Base-by-base conservation (phyloP, 2,888 invertebrate species). In the Glomeris marginata region DNA sequence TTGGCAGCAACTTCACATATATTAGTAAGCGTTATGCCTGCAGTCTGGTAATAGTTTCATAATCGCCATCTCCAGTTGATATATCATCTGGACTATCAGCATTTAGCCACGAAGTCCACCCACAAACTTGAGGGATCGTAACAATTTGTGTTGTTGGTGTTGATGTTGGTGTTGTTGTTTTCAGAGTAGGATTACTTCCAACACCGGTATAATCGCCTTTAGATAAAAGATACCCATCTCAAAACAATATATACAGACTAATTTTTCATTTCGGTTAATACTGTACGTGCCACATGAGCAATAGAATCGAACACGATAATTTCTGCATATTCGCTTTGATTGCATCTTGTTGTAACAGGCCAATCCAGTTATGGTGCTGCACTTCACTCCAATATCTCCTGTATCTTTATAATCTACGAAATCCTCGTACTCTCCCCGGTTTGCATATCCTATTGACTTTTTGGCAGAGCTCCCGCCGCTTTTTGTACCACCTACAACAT, bases 371-470 rank as follows among this genome's bases (percentile, higher is more conserved):
- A 43, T 40, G 36, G 50, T 53, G 18, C 54, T 58, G 46, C 61
- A 61, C 15, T 55, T 57, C 6, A 59, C 55, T 13, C 54, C 56
- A 35, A 54, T 42, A 49, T 61, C 58, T 34, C 57, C 57, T 20
- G 61, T 55, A 35, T 57, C 45, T 10, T 53, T 54, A 47, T 58
- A 60, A 46, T 61, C 61, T 6, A 53, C 49, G 40, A 45, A 50
- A 28, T 40, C 21, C 40, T 38, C 16, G 16, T 18, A 38, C 40
- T 18, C 18, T 36, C n/a, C 15, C 6, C 8, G 5, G 8, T 40
- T 21, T 28, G 15, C 45, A 20, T 4, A 5, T 15, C 13, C n/a
- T 34, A 8, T 28, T 42, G 41, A 41, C 47, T 13, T 21, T n/a
- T 47, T 22, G 2, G n/a, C 2, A 11, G 10, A 33, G 2, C 41